Percentiles rank a stretch among this genome's conserved stretches.
These are phyloP conservation scores for Scophthalmus maximus DNA, from an alignment of 2,113 vertebrate species.

Conservation along the genomic window DNA sequence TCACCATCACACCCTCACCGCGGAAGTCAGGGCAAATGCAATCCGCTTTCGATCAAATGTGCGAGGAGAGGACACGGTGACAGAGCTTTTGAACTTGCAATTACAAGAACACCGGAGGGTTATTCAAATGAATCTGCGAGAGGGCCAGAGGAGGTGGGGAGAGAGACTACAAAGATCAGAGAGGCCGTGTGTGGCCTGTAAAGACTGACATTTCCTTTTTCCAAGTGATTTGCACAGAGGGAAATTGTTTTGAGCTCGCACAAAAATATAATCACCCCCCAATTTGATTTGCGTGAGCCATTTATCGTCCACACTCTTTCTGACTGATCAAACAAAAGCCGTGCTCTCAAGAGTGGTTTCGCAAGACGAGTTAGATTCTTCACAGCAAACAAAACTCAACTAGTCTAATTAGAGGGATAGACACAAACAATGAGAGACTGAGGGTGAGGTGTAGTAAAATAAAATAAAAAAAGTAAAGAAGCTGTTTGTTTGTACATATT, in stretches of 20 bases:
- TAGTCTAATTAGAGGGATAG: constrained; percentile 62
- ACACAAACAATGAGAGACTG: constrained; percentile 34
- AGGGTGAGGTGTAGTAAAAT: constrained; percentile 16
- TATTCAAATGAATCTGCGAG: constrained; percentile 50
- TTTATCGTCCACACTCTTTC: constrained; percentile 21
- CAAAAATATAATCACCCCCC: constrained; percentile 20
- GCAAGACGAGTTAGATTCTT: constrained; percentile 19
- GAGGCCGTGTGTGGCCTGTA: constrained; percentile 31
- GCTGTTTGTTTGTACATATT: background rate
- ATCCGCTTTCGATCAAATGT: constrained; percentile 37
- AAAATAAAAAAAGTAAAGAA: background rate
- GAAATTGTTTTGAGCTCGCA: constrained; percentile 25
- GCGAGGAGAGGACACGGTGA: constrained; percentile 19
- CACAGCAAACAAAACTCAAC: constrained; percentile 60
- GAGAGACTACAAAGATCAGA: constrained; percentile 43
- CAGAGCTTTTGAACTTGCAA: constrained; percentile 54
- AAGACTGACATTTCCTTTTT: constrained; percentile 50
- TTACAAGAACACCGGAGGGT: constrained; percentile 50
- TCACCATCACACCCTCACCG: constrained; percentile 8
- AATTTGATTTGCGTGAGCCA: constrained; percentile 29
- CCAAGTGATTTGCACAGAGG: constrained; percentile 13
- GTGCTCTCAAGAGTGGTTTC: background rate
- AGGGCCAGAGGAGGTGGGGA: constrained; percentile 3
- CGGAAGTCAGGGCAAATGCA: constrained; percentile 27
- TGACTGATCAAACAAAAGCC: constrained; percentile 52